phyloP scores from a whole-genome alignment of 2,113 vertebrate species.

The Carollia perspicillata region DNA sequence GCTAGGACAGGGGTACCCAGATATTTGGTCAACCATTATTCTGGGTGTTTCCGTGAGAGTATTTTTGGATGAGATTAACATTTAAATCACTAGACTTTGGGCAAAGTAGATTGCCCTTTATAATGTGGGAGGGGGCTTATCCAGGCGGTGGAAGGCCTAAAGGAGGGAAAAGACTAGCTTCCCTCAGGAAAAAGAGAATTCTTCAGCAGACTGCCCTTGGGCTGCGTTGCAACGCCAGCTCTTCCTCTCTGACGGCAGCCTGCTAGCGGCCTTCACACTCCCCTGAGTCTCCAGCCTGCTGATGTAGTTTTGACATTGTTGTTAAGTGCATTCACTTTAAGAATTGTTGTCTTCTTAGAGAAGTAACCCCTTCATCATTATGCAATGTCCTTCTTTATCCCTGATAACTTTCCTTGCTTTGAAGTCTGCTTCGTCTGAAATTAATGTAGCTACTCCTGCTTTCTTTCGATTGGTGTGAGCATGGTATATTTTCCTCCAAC shows the following conservation, averaged over 20 bases:
- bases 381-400: neutral
- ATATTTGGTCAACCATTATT: neutral
- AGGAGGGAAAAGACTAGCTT: neutral
- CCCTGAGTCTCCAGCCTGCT: too few species aligned
- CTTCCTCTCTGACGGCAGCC: neutral
- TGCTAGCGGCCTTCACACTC: neutral
- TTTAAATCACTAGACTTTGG: too few species aligned
- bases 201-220: too few species aligned
- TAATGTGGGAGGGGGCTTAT: neutral
- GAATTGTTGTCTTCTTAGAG: neutral
- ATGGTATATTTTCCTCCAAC: too few species aligned
- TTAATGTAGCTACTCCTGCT: too few species aligned
- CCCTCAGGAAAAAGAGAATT: too few species aligned
- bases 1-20: neutral
- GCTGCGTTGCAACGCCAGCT: neutral
- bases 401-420: neutral
- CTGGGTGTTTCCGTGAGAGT: too few species aligned
- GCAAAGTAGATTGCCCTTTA: too few species aligned
- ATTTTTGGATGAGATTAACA: too few species aligned
- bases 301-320: neutral
- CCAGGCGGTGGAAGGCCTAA: neutral
- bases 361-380: neutral
- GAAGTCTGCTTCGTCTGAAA: neutral
- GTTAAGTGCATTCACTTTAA: neutral
- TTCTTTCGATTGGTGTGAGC: too few species aligned